phyloP scores from a whole-genome alignment of 1,140 invertebrate species.

The Oncopeltus fasciatus region DNA sequence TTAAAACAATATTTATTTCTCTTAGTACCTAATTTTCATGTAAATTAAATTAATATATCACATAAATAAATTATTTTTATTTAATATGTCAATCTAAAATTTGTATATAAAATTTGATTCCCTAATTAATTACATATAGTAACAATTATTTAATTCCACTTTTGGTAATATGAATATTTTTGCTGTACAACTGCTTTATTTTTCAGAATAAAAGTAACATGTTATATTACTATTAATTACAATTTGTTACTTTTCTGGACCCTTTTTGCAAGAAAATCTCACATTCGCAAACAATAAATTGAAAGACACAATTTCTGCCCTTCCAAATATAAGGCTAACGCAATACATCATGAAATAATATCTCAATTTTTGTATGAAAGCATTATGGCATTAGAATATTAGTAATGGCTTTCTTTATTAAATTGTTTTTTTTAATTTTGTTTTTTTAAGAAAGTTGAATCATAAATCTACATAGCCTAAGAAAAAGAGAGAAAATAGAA shows the following conservation, averaged over 20 bases:
- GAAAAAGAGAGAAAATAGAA: not conserved
- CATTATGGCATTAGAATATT: not conserved
- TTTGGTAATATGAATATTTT: not conserved
- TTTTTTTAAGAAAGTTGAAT: too few species aligned
- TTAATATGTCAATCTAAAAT: not conserved
- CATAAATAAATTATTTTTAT: conserved; percentile 1
- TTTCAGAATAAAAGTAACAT: not conserved
- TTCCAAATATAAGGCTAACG: not conserved
- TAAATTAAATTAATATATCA: too few species aligned
- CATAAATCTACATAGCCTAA: not conserved
- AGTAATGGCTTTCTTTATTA: not conserved
- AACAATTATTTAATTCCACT: not conserved
- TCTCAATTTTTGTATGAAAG: conserved; percentile 1
- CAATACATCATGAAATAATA: conserved; percentile 3
- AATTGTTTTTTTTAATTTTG: too few species aligned
- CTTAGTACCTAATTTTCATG: too few species aligned
- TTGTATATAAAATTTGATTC: conserved; percentile 17
- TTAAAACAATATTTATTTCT: too few species aligned
- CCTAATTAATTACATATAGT: not conserved
- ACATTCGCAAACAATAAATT: not conserved
- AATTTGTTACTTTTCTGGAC: conserved; percentile 13
- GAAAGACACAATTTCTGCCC: not conserved
- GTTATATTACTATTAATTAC: not conserved
- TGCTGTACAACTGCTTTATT: conserved; percentile 7
- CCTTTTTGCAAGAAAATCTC: conserved; percentile 9